phyloP scores from a whole-genome alignment of 2,113 vertebrate genomes.

The Prochilodus magdalenae region DNA sequence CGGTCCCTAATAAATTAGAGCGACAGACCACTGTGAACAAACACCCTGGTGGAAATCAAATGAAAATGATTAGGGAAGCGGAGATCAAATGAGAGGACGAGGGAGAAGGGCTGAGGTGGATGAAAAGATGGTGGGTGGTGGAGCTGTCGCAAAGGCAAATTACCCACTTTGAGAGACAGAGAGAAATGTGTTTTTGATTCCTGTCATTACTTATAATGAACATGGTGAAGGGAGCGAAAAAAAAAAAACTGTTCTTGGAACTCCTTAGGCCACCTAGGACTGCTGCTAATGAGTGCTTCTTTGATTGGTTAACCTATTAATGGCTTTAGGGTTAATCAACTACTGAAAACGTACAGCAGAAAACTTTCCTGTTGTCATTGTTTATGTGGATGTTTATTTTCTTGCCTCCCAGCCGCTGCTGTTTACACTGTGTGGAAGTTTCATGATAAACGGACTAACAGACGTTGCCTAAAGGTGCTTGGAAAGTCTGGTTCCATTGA shows the following conservation, averaged over 20 bases:
- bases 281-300: conserved; percentile 40
- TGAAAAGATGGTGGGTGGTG: conserved; percentile 55
- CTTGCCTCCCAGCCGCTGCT: no score
- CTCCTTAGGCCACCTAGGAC: conserved; percentile 28
- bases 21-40: conserved; percentile 75
- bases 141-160: conserved; percentile 66
- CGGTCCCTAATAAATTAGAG: conserved; percentile 75
- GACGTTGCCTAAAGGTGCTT: no score
- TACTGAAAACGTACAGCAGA: no score
- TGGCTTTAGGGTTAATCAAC: no score
- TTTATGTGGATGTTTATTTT: no score
- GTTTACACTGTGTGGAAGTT: no score
- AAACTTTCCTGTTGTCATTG: no score
- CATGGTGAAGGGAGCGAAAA: conserved; percentile 58
- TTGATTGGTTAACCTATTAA: neutral
- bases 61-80: conserved; percentile 66
- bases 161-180: conserved; percentile 61
- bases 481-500: no score
- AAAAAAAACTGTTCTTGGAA: conserved; percentile 57
- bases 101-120: conserved; percentile 52
- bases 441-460: no score
- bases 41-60: conserved; percentile 77
- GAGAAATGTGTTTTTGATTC: conserved; percentile 65
- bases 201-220: conserved; percentile 66
- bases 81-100: conserved; percentile 31